These are phyloP conservation scores for Macrotis lagotis DNA, from an alignment of 2,113 vertebrate species.

Conservation along the genomic window DNA sequence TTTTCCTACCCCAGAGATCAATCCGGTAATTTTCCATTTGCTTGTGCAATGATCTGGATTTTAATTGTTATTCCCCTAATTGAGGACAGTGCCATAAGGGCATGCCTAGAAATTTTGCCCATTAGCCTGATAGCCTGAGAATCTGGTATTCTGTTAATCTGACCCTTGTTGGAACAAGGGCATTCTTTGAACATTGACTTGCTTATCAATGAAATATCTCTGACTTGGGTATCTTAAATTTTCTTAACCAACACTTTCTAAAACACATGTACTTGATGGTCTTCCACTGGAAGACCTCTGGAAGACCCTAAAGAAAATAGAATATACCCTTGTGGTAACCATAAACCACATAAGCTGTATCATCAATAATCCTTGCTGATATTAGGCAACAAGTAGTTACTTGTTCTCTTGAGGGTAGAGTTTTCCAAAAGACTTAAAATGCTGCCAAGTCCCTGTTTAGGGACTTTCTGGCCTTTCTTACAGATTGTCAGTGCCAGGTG, in stretches of 20 bases:
- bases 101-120: not conserved
- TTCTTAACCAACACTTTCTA: constrained; percentile 13
- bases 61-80: not conserved
- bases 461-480: constrained; percentile 57
- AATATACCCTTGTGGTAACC: not conserved
- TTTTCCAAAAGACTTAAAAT: constrained; percentile 11
- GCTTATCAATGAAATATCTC: too few species aligned
- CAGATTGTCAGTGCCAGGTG: not conserved
- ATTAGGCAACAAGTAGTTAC: not conserved
- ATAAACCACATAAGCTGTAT: not conserved
- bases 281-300: not conserved
- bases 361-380: not conserved
- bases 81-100: not conserved
- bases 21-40: not conserved
- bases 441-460: constrained; percentile 22
- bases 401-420: not conserved
- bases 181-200: too few species aligned
- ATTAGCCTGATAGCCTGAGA: not conserved
- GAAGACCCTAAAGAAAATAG: not conserved
- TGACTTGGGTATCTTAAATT: not conserved
- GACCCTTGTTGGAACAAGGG: too few species aligned
- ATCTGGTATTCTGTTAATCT: not conserved
- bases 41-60: not conserved
- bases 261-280: not conserved
- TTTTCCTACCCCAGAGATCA: not conserved